Evolutionary conservation across 1,140 invertebrate genomes (phyloP), one percentile per base, ranked within the genome.

Genomic region (Thaumatotibia leucotreta): DNA sequence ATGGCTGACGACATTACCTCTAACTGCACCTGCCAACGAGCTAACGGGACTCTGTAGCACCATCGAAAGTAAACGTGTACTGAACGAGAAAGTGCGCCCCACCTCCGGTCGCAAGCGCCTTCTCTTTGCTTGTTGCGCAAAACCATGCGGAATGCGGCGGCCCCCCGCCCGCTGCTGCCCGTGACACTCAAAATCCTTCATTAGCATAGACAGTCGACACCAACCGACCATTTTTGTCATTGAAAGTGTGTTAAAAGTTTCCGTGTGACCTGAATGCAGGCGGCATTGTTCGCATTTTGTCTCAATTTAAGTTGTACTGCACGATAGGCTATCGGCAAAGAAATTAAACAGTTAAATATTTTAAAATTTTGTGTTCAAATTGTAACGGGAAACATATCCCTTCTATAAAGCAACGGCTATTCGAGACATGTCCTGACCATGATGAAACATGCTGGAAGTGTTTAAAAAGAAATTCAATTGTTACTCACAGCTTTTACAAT

Each of bases 31-130:
- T 88, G 87, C 78, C 76, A 83, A 89, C 87, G 81, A 82, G 79
- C 79, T 89, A 89, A 88, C 84, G 83, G 82, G 66, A 73, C 77
- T 79, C 62, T 65, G 69, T 73, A 78, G 71, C 72, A 76, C 78
- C 73, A 86, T 86, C 79, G 86, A 90, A 90, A 86, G 87, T 80
- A 88, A 88, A 83, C 77, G 85, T 83, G 73, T 76, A 76, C 66
- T 73, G 70, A 76, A 72, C 74, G 86, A 81, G 84, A 90, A 88
- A 89, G 85, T 86, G 78, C 66, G 68, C 71, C 74, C 79, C 74
- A 65, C 65, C 61, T 63, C 61, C 69, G 58, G 52, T 52, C 68
- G 67, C 35, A 62, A 62, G 67, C 70, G 73, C 77, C 75, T 80
- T 84, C 79, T 84, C 83, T 83, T 79, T 82, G 74, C 66, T 68